Evolutionary conservation across 2,113 vertebrate species (phyloP).

Genomic region (Phyllopteryx taeniolatus): DNA sequence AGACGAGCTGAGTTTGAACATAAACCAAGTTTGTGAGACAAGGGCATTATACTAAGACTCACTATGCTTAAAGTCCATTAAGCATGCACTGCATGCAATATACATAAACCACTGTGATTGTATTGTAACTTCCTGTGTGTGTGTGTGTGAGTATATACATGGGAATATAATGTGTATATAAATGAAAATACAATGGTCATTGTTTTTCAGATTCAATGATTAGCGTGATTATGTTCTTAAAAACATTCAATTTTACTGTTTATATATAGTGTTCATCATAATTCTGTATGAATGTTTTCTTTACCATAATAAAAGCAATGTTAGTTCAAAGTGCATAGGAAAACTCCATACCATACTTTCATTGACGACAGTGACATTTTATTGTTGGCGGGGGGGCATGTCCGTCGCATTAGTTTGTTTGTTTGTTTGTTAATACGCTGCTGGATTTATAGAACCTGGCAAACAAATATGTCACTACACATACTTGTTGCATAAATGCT

Average conservation of each 20-base stretch:
- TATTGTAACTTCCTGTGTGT: slow-evolving; percentile 8
- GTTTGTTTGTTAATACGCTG: too few species aligned
- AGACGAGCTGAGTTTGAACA: background rate
- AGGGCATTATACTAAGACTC: slow-evolving; percentile 54
- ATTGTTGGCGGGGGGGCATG: background rate
- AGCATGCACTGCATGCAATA: slow-evolving; percentile 16
- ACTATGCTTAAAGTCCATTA: slow-evolving; percentile 21
- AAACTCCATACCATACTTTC: background rate
- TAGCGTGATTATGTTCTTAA: background rate
- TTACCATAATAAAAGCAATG: slow-evolving; percentile 50
- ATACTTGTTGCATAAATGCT: too few species aligned
- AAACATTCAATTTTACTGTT: slow-evolving; percentile 21
- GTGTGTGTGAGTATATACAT: too few species aligned
- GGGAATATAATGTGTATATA: background rate
- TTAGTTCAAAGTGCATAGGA: slow-evolving; percentile 20
- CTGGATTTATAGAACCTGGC: too few species aligned
- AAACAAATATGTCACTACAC: background rate
- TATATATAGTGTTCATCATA: slow-evolving; percentile 42
- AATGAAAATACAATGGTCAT: background rate
- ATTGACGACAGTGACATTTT: background rate
- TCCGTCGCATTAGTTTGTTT: too few species aligned
- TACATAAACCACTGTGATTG: slow-evolving; percentile 18
- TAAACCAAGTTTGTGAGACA: background rate
- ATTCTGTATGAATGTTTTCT: slow-evolving; percentile 52
- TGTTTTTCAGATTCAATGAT: background rate